These are phyloP conservation scores for Oxystoma pomonae DNA, from an alignment of 2,888 invertebrate species.

Conservation along the genomic window DNA sequence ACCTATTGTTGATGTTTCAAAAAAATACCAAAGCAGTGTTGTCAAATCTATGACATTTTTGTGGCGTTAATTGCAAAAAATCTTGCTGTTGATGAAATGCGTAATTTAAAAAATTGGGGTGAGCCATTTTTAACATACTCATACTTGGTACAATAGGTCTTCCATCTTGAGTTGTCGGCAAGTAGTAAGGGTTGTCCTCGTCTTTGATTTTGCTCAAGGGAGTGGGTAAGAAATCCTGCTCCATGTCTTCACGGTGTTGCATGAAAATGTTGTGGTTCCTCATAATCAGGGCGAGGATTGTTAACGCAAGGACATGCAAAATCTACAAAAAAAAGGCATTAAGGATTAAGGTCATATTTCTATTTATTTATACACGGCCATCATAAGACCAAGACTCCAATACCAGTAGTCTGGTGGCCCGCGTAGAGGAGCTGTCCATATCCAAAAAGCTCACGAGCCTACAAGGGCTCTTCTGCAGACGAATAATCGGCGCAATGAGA, in stretches of 20 bases:
- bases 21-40: no score
- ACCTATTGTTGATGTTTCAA: no score
- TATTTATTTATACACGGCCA: background rate
- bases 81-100: no score
- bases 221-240: constrained; percentile 58
- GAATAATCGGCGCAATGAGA: no score
- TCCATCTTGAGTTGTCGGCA: constrained; percentile 55
- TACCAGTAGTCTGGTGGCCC: no score
- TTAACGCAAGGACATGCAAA: constrained; percentile 70
- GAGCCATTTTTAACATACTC: no score
- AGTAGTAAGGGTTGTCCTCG: constrained; percentile 52
- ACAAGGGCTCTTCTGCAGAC: no score
- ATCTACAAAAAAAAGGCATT: constrained; percentile 52
- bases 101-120: no score
- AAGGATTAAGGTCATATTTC: background rate
- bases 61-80: no score
- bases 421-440: no score
- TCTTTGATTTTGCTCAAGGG: constrained; percentile 68
- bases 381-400: background rate
- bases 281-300: constrained; percentile 69
- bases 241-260: constrained; percentile 48
- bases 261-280: constrained; percentile 67
- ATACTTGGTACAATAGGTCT: constrained; percentile 65
- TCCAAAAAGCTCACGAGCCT: no score
- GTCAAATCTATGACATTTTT: no score